Evolutionary conservation across 2,888 invertebrate species (phyloP).

Genomic region (Nomada ruficornis): DNA sequence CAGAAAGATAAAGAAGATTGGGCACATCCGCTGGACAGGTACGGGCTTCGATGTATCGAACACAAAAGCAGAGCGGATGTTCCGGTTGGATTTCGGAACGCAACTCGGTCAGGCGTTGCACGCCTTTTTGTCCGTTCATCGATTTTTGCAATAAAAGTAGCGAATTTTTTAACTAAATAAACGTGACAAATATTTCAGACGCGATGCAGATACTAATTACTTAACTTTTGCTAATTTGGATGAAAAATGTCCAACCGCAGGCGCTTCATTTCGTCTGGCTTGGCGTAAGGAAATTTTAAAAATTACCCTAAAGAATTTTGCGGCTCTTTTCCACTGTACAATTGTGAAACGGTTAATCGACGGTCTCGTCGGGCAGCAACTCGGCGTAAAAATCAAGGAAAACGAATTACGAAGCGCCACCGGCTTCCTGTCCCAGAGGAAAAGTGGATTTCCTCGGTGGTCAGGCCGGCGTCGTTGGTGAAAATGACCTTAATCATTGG

Average conservation of each 20-base stretch:
- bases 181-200: no score
- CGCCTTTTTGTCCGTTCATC: constrained; percentile 44
- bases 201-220: no score
- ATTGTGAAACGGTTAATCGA: constrained; percentile 42
- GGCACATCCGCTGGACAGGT: constrained; percentile 43
- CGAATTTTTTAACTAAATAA: not conserved
- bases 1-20: constrained; percentile 26
- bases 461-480: not conserved
- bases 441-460: constrained; percentile 50
- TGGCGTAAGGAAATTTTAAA: not conserved
- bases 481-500: constrained; percentile 56
- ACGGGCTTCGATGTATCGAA: constrained; percentile 45
- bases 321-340: not conserved
- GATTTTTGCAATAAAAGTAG: constrained; percentile 28
- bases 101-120: constrained; percentile 72
- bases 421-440: constrained; percentile 23
- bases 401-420: constrained; percentile 31
- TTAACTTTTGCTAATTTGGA: no score
- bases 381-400: constrained; percentile 40
- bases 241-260: no score
- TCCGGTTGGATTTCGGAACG: constrained; percentile 62
- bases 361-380: constrained; percentile 3
- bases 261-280: not conserved
- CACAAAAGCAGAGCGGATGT: constrained; percentile 66
- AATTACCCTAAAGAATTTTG: not conserved